phyloP scores from a whole-genome alignment of 2,797 vertebrate genomes.

The Apogon talboti region DNA sequence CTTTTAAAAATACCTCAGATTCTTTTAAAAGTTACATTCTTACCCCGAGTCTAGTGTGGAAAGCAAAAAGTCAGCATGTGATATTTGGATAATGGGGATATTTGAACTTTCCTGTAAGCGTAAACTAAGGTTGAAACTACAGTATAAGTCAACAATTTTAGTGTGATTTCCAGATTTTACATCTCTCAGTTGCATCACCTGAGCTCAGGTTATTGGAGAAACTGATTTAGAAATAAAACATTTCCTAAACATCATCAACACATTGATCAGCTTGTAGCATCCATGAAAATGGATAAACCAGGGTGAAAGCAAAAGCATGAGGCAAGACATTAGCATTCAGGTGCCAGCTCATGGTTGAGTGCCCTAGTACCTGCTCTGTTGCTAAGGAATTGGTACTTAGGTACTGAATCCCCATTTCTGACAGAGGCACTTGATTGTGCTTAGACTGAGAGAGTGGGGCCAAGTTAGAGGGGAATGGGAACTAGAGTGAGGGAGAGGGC shows the following conservation, averaged over 20 bases:
- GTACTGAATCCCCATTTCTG: constrained; percentile 81
- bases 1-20: constrained; percentile 45
- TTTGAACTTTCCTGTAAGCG: constrained; percentile 16
- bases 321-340: constrained; percentile 64
- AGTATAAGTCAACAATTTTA: not conserved
- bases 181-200: not conserved
- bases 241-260: not conserved
- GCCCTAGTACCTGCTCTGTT: constrained; percentile 70
- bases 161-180: constrained; percentile 5
- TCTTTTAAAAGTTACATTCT: constrained; percentile 53
- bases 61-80: constrained; percentile 7
- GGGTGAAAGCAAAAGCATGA: constrained; percentile 12
- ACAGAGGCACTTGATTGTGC: constrained; percentile 75
- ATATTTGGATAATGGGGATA: not conserved
- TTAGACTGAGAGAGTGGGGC: constrained; percentile 68
- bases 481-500: constrained; percentile 43
- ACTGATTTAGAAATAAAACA: not conserved
- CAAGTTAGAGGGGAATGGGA: constrained; percentile 69
- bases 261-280: constrained; percentile 9
- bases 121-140: too few relatives aligned
- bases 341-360: constrained; percentile 48
- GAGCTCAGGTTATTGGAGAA: not conserved
- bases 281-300: not conserved
- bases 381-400: constrained; percentile 78
- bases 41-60: constrained; percentile 2